Percentiles rank a stretch among this genome's conserved stretches.
Conservation (phyloP, 2,113 vertebrate genomes). For the Macquaria australasica region DNA sequence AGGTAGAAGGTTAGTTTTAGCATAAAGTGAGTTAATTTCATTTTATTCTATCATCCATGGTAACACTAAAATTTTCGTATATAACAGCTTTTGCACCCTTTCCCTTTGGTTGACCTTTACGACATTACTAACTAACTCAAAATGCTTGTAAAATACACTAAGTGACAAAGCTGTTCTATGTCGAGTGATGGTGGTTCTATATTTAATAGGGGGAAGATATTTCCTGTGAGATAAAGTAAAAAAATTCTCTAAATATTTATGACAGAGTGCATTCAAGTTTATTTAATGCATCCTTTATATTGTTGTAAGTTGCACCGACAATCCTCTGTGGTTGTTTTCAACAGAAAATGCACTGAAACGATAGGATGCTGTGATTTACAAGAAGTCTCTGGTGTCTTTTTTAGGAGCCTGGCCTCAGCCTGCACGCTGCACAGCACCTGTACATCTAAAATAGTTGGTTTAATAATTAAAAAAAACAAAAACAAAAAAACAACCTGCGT, state of each 20-base stretch:
- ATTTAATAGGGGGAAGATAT: neutral
- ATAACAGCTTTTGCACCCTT: neutral
- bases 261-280: neutral
- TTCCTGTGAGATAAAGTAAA: neutral
- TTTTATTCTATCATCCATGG: too few relatives aligned
- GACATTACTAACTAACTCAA: neutral
- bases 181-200: neutral
- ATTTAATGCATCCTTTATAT: neutral
- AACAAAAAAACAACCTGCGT: slow-evolving; percentile 8
- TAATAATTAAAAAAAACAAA: slow-evolving; percentile 64
- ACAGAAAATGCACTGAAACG: neutral
- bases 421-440: slow-evolving; percentile 41
- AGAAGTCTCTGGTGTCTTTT: neutral
- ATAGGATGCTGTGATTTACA: neutral
- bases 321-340: neutral
- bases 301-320: neutral
- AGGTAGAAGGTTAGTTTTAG: neutral
- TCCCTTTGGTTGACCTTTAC: neutral
- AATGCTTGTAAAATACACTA: neutral
- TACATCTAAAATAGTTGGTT: slow-evolving; percentile 46
- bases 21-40: neutral
- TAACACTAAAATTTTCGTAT: neutral
- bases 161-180: neutral
- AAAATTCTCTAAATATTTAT: neutral
- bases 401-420: neutral